phyloP scores from a whole-genome alignment of 2,797 vertebrate genomes.

The Lophotriccus pileatus region DNA sequence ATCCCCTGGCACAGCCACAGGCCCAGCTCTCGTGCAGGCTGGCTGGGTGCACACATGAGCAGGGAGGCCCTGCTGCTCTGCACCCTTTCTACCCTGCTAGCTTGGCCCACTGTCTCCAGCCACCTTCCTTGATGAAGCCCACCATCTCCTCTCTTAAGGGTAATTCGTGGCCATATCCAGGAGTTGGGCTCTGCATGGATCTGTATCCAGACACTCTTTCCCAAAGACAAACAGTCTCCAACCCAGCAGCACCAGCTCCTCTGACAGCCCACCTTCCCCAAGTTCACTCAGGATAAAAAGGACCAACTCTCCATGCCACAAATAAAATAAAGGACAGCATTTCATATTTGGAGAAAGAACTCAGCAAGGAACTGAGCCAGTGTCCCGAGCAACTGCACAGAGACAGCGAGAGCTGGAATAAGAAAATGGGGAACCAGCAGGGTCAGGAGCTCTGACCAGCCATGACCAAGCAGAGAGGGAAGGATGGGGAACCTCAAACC shows the following conservation, averaged over 20 bases:
- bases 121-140: neutral
- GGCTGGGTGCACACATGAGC: rapidly evolving
- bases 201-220: neutral
- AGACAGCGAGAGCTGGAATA: neutral
- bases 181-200: neutral
- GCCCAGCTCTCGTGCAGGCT: rapidly evolving
- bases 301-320: neutral
- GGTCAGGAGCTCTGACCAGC: rapidly evolving
- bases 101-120: neutral
- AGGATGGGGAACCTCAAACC: neutral
- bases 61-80: neutral
- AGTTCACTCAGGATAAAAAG: neutral
- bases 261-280: neutral
- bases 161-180: neutral
- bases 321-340: neutral
- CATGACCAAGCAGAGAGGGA: neutral
- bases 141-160: neutral
- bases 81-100: neutral
- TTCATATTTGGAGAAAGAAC: neutral
- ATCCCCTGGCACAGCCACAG: rapidly evolving
- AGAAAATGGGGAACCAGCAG: rapidly evolving
- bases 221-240: neutral
- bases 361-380: neutral
- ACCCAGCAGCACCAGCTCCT: neutral
- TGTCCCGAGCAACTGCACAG: neutral